Conservation (phyloP, 2,113 vertebrate species). For the Istiophorus platypterus region DNA sequence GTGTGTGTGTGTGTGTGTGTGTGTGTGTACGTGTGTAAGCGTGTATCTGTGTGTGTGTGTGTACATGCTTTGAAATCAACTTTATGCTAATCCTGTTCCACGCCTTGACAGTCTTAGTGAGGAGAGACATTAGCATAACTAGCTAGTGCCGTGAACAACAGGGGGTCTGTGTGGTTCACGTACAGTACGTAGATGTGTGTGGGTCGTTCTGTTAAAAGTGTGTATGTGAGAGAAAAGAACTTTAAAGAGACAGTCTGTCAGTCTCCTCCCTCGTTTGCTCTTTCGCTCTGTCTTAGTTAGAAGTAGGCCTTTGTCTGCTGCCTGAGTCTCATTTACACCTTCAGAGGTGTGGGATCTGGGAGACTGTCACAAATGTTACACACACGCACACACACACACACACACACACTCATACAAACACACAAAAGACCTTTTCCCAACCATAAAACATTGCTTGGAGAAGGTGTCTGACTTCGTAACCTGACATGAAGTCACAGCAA, state of each 20-base stretch:
- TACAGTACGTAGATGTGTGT: slow-evolving; percentile 44
- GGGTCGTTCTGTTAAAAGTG: slow-evolving; percentile 38
- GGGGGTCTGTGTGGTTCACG: slow-evolving; percentile 61
- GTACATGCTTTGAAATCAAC: slow-evolving; percentile 74
- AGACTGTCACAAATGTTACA: slow-evolving; percentile 27
- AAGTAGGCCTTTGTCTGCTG: slow-evolving; percentile 45
- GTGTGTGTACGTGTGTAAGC: neutral
- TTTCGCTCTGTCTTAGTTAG: slow-evolving; percentile 40
- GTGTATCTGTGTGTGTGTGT: slow-evolving; percentile 30
- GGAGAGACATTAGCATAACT: slow-evolving; percentile 79
- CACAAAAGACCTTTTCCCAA: slow-evolving; percentile 16
- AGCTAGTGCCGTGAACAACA: slow-evolving; percentile 70
- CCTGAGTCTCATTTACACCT: slow-evolving; percentile 75
- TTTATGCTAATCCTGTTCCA: slow-evolving; percentile 80
- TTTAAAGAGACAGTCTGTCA: slow-evolving; percentile 62
- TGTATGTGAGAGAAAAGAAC: slow-evolving; percentile 41
- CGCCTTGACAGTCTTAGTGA: slow-evolving; percentile 76
- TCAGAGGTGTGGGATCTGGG: slow-evolving; percentile 53
- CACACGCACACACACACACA: slow-evolving; percentile 23
- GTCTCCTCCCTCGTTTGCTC: slow-evolving; percentile 59
- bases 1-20: no score
- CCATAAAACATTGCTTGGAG: slow-evolving; percentile 29
- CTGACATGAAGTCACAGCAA: slow-evolving; percentile 25
- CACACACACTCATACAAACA: neutral
- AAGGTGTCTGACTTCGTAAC: slow-evolving; percentile 47